These are phyloP conservation scores for Narcine bancroftii DNA, from an alignment of 2,113 vertebrate species.

Conservation along the genomic window DNA sequence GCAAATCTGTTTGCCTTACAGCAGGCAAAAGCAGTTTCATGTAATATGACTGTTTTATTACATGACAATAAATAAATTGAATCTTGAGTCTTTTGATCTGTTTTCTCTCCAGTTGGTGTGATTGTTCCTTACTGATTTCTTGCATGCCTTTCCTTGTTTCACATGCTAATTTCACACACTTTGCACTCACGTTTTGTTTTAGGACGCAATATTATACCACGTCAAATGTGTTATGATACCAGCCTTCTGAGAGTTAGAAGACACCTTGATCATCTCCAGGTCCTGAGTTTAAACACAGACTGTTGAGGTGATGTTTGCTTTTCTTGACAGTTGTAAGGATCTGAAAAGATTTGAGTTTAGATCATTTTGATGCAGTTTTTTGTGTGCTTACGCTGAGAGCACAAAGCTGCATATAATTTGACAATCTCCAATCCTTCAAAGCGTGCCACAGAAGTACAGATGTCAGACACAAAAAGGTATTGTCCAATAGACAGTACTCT, in stretches of 20 bases:
- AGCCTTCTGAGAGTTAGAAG: background rate
- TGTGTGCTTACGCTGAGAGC: background rate
- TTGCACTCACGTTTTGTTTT: background rate
- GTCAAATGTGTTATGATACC: background rate
- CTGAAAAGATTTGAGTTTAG: background rate
- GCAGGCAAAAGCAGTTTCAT: too few relatives aligned
- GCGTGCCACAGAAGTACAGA: background rate
- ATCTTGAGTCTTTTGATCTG: constrained; percentile 9
- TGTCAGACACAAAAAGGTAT: background rate
- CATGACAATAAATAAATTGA: too few relatives aligned
- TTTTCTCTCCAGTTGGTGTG: background rate
- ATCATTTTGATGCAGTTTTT: background rate
- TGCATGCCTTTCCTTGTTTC: background rate
- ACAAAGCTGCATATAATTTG: background rate
- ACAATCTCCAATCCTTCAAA: background rate
- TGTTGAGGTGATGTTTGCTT: background rate
- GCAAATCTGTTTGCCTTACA: too few relatives aligned
- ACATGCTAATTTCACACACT: background rate
- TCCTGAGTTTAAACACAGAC: background rate
- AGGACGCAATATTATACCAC: background rate
- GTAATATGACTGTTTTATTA: too few relatives aligned
- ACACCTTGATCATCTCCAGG: background rate
- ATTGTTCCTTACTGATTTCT: background rate
- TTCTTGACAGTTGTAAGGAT: background rate
- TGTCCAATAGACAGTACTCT: background rate